Evolutionary conservation across 2,888 invertebrate genomes (phyloP).

Genomic region (Lepidocyrtoides sp.): DNA sequence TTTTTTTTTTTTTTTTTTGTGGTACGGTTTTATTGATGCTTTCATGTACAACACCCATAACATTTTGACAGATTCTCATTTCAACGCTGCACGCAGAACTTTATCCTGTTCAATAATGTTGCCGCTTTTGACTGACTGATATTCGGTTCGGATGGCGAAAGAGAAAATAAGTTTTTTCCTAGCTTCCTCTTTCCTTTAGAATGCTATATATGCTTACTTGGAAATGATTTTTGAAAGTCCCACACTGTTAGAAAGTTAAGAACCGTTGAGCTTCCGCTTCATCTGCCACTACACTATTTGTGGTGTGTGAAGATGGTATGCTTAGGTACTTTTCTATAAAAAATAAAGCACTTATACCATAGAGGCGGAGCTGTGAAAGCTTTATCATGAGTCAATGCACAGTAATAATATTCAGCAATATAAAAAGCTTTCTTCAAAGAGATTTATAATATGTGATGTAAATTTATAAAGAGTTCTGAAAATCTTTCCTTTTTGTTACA

Average conservation of each 20-base stretch:
- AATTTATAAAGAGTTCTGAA: no score
- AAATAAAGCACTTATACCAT: no score
- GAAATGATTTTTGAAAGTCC: neutral
- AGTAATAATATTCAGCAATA: no score
- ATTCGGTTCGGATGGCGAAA: neutral
- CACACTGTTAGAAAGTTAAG: neutral
- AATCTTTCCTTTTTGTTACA: no score
- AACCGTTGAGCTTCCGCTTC: neutral
- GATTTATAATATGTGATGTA: no score
- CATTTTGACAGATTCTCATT: constrained; percentile 74
- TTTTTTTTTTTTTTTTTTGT: neutral
- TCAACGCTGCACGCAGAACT: neutral
- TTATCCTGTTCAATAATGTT: neutral
- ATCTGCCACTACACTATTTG: neutral
- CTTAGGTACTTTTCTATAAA: no score
- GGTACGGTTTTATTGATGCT: constrained; percentile 60
- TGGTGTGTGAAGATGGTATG: no score
- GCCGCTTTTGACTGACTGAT: neutral
- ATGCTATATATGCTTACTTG: no score
- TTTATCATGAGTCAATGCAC: no score
- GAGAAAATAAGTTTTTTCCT: neutral
- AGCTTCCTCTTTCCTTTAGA: neutral
- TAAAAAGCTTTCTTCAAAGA: no score
- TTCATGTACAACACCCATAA: constrained; percentile 69
- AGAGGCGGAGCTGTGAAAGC: no score